Evolutionary conservation across 2,797 vertebrate species (phyloP).

Genomic region (Phalanger gymnotis): DNA sequence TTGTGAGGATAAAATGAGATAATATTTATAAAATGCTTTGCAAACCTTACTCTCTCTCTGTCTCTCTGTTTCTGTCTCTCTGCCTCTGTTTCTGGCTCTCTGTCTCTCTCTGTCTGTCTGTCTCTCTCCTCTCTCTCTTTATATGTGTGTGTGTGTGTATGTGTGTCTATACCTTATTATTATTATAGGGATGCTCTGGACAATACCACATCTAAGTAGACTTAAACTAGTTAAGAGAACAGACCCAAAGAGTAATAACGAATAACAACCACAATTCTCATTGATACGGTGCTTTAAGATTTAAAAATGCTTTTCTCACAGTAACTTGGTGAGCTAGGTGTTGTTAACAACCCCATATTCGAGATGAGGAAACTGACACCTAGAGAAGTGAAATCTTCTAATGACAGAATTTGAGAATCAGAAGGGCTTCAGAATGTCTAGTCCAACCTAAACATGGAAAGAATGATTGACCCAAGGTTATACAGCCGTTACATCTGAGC

Average conservation of each 20-base stretch:
- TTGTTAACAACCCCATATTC: background rate
- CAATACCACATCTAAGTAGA: background rate
- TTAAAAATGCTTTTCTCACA: background rate
- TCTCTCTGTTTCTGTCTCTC: too few relatives aligned
- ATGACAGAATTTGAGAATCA: background rate
- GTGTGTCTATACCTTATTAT: background rate
- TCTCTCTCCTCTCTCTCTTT: too few relatives aligned
- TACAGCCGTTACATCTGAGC: background rate
- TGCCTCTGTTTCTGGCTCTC: too few relatives aligned
- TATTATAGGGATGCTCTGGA: background rate
- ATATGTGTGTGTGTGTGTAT: too few relatives aligned
- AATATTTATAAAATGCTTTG: background rate
- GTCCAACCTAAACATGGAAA: background rate
- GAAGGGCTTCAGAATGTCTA: background rate
- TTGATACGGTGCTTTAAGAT: background rate
- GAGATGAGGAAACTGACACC: background rate
- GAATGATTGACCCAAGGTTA: background rate
- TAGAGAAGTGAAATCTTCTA: background rate
- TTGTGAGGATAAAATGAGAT: background rate
- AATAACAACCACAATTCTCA: background rate
- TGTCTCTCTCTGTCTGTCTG: too few relatives aligned
- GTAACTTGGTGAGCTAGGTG: background rate
- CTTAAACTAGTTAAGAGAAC: background rate
- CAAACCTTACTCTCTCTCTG: too few relatives aligned
- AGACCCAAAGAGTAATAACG: background rate